Evolutionary conservation across 2,113 vertebrate genomes (phyloP), one percentile per base, ranked within the genome.

Genomic region (Petrocephalus zakoni): DNA sequence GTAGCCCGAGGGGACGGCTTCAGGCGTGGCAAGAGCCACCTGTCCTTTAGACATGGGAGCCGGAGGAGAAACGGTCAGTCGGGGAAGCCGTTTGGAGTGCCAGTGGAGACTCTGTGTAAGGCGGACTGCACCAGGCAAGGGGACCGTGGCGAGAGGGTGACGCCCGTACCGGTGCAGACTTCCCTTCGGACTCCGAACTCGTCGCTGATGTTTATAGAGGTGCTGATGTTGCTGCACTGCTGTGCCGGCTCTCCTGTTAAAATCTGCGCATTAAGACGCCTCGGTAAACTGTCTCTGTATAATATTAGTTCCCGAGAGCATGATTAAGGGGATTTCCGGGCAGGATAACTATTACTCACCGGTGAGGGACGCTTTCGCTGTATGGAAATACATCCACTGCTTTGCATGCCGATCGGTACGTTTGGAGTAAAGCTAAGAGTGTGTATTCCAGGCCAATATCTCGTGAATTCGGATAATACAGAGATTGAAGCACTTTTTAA

Each of bases 91-190:
- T 94, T 91, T 92, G 92, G 93, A 94, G 93, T 94, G 92, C 94
- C 92, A 92, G 92, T 92, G 93, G 92, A 94, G 94, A 92, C 94
- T 92, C 91, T 93, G 94, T 95, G 93, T 94, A 93, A 93, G 94
- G 93, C 89, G 89, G n/a, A 61, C 52, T 5, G 13, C 52, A 34
- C 34, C 2, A 7, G 46, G 34, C 42, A 9, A 53, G 81, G 21
- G 1, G 37, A 55, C n/a, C 13, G 25, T 0, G 10, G 51, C 11
- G 85, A 34, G 15, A 21, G 25, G 29, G 72, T 42, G 34, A 19
- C 2, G 34, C 72, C 72, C 7, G 72, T 42, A 15, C 34, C 72
- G 19, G 13, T 19, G 34, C 34, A 15, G 72, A 78, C 72, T 78
- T 19, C 34, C 34, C 34, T 19, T 42, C 37, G 15, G 51, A 47